Evolutionary conservation across 2,113 vertebrate species (phyloP).

Genomic region (Caloenas nicobarica): DNA sequence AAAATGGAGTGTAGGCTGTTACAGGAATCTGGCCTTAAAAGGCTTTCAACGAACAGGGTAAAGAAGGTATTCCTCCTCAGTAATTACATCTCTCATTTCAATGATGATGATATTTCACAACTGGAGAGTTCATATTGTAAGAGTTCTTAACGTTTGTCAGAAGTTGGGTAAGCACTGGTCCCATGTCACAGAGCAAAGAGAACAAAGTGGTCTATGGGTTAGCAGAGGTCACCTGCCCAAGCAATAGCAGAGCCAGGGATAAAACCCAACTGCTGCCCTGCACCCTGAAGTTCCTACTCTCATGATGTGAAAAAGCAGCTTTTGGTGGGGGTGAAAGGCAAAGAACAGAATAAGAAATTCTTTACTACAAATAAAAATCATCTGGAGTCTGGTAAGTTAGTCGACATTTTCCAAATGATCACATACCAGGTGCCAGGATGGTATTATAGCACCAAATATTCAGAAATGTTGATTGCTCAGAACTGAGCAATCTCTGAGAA

Average conservation of each 20-base stretch:
- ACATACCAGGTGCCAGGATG: background rate
- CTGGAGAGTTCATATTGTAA: background rate
- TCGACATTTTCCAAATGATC: background rate
- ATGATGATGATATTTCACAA: background rate
- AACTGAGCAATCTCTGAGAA: background rate
- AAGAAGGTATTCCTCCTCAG: background rate
- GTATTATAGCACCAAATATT: background rate
- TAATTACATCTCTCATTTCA: background rate
- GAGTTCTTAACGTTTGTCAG: background rate
- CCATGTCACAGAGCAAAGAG: background rate
- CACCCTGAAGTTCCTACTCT: background rate
- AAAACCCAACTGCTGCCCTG: background rate
- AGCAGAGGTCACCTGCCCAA: background rate
- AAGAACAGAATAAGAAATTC: background rate
- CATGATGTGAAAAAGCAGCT: background rate
- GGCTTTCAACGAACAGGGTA: background rate
- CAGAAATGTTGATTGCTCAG: background rate
- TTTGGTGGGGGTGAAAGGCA: background rate
- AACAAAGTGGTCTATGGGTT: background rate
- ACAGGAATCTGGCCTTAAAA: background rate
- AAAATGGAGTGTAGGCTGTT: background rate
- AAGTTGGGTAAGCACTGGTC: background rate
- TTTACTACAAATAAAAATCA: background rate
- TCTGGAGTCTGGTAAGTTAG: background rate
- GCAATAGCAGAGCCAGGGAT: background rate